phyloP scores from a whole-genome alignment of 2,888 invertebrate genomes.

The Chamaedrilus cognettii region DNA sequence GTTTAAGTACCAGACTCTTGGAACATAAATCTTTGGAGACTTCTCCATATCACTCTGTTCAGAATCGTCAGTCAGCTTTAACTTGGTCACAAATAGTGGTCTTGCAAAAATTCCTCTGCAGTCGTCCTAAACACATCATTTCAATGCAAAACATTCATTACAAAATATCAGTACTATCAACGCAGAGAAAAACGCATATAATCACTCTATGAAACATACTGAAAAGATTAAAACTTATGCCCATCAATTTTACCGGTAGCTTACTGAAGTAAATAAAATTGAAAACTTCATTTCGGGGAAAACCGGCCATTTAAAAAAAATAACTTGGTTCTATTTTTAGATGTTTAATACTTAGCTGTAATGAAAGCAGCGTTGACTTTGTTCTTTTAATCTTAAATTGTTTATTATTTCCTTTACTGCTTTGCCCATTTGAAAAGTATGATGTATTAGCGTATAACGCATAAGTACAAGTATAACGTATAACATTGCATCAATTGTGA shows the following conservation, averaged over 20 bases:
- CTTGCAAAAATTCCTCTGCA: conserved; percentile 96
- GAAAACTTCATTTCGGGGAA: too few relatives aligned
- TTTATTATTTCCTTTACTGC: too few relatives aligned
- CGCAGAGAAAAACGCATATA: not conserved
- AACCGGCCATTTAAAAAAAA: too few relatives aligned
- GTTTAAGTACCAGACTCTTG: conserved; percentile 81
- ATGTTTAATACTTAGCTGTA: too few relatives aligned
- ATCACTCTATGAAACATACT: not conserved
- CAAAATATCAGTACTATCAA: not conserved
- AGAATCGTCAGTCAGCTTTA: conserved; percentile 82
- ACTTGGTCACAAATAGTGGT: conserved; percentile 95
- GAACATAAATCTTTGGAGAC: conserved; percentile 93
- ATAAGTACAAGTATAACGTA: too few relatives aligned
- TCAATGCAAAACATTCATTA: conserved; percentile 57
- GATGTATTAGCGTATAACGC: too few relatives aligned
- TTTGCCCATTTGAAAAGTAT: too few relatives aligned
- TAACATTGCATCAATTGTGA: too few relatives aligned
- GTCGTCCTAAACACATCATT: too few relatives aligned
- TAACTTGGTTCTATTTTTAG: too few relatives aligned
- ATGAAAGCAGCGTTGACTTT: too few relatives aligned
- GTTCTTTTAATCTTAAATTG: too few relatives aligned
- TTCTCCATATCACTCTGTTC: conserved; percentile 74
- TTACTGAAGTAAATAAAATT: not conserved
- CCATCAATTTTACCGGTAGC: not conserved
- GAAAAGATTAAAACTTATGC: not conserved